These are phyloP conservation scores for Himalopsyche japonica DNA, from an alignment of 2,888 invertebrate species.

Conservation along the genomic window DNA sequence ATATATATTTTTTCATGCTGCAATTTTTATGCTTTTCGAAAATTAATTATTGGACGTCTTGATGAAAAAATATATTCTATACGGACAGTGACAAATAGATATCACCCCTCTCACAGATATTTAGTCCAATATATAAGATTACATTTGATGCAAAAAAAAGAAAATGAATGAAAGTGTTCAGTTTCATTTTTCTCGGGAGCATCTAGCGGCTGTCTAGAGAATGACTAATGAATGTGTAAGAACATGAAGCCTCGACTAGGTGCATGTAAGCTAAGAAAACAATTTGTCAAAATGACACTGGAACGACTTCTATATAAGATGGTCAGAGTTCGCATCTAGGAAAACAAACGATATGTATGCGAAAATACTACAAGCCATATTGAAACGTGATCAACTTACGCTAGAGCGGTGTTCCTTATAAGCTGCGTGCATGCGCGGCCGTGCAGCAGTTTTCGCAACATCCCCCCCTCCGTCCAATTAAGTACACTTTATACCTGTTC, in stretches of 20 bases:
- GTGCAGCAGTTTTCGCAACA: no score
- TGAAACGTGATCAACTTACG: no score
- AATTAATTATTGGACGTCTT: not conserved
- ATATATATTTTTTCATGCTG: no score
- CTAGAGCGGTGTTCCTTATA: no score
- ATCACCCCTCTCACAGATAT: not conserved
- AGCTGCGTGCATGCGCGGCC: no score
- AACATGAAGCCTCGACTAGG: conserved; percentile 4
- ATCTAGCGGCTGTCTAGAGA: conserved; percentile 28
- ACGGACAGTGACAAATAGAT: conserved; percentile 4
- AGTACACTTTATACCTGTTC: no score
- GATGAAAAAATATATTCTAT: not conserved
- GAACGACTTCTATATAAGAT: not conserved
- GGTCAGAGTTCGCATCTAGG: not conserved
- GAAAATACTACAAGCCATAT: no score
- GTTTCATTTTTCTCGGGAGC: conserved; percentile 35
- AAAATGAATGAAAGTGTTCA: conserved; percentile 36
- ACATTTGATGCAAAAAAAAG: conserved; percentile 13
- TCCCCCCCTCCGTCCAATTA: no score
- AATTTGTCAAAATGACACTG: conserved; percentile 11
- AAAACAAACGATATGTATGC: not conserved
- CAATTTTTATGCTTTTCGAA: no score
- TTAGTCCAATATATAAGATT: conserved; percentile 6
- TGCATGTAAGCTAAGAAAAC: conserved; percentile 15
- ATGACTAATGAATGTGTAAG: conserved; percentile 31